Base-by-base conservation (phyloP, 2,797 vertebrate species). In the Tragelaphus eurycerus region DNA sequence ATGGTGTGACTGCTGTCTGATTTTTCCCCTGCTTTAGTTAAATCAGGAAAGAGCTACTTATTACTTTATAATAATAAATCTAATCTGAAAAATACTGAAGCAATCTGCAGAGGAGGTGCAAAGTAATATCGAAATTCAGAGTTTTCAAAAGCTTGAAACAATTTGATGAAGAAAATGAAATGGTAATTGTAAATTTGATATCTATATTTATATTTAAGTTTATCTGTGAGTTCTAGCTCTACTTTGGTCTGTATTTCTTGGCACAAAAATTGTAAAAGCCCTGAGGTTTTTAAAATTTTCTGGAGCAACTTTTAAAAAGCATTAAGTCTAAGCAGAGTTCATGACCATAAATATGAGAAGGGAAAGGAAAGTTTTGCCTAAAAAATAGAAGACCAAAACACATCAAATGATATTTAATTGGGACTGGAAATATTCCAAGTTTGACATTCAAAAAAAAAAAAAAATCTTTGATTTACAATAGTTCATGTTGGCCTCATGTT, bases 381-480 rank as follows among this genome's bases (percentile, higher is more conserved):
- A 95, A 88, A 98, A 96, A 96, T 55, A 96, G 46, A 98, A 98
- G 71, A 97, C 98, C 97, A 98, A 98, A 98, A 98, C 59, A 88
- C 98, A 99, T 99, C 98, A 98, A 99, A 98, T 98, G 86, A 93
- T 98, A 98, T 99, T 98, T 99, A 99, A 99, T 99, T 99, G 98
- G 98, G 97, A 97, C 98, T 99, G 99, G 99, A 99, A 98, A 52
- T 93, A 98, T 96, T 99, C 99, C 99, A 99, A 99, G 92, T 98
- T 96, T 98, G 98, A 98, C 95, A 99, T 99, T 99, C 98, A 99
- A 98, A 98, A 98, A 98, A 97, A 59, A 59, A 59, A 98, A 95
- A 88, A 98, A 96, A 97, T 95, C 99, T 99, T 99, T 99, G 98
- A 99, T 99, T 98, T 98, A 89, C 97, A 98, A 97, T 98, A 98